A percentile compares a stretch with the other conserved stretches of the same genome.
These are phyloP conservation scores for Cheilosia vernalis DNA, from an alignment of 2,888 invertebrate species.

Conservation along the genomic window DNA sequence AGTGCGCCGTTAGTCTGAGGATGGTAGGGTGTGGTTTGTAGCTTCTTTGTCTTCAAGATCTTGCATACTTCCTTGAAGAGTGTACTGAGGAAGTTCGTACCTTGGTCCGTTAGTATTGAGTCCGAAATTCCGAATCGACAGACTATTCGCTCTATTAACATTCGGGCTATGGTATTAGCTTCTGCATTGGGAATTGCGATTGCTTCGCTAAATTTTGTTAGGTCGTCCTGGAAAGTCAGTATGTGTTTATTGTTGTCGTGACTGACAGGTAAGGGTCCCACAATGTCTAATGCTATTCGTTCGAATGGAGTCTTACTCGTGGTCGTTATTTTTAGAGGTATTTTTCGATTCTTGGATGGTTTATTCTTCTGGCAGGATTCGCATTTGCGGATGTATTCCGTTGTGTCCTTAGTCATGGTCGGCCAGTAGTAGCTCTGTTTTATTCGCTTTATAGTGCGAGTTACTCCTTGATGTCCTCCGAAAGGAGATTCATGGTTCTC, in stretches of 20 bases:
- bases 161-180: neutral
- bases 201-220: slow-evolving; percentile 9
- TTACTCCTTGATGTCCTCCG: slow-evolving; percentile 15
- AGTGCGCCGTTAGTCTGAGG: no score
- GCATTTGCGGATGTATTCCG: no score
- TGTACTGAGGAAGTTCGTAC: neutral
- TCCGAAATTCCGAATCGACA: no score
- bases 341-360: neutral
- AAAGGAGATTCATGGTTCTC: slow-evolving; percentile 8
- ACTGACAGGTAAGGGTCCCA: slow-evolving; percentile 8
- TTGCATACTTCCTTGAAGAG: no score
- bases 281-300: slow-evolving; percentile 21
- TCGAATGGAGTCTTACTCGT: no score
- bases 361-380: neutral
- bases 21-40: no score
- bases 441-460: no score
- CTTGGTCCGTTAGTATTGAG: no score
- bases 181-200: slow-evolving; percentile 1
- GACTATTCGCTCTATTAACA: no score
- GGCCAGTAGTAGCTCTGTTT: no score
- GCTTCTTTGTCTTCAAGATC: no score
- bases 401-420: neutral
- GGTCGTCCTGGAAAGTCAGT: slow-evolving; percentile 11
- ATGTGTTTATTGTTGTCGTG: slow-evolving; percentile 4
- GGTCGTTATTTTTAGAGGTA: neutral